Evolutionary conservation across 2,888 invertebrate species (phyloP), one percentile per base, ranked within the genome.

Genomic region (Trachelus iudaicus): DNA sequence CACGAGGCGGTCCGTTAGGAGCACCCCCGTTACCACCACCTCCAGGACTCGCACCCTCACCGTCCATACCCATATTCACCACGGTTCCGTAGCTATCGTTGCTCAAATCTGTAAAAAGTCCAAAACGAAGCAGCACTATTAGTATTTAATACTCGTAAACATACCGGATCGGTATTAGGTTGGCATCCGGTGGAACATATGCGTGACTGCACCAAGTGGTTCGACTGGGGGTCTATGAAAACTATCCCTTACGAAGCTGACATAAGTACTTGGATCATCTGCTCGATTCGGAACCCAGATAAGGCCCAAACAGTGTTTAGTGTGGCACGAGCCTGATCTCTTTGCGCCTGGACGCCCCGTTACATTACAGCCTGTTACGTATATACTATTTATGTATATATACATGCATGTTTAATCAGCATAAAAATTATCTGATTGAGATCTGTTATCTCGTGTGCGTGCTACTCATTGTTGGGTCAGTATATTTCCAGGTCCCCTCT

Each of bases 1-100:
- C 93, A 73, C 94, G 92, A 34, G 93, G 91, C 75, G 91, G 89
- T 78, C 92, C 91, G 76, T 92, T 92, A 11, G 89, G 88, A 30
- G 84, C 86, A 40, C 92, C 92, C 15, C 83, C 86, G 73, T 81
- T 94, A 90, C 89, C 91, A 87, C 92, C 95, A 90, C 93, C 96
- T 92, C 95, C 93, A 81, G 94, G 96, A 89, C 95, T 95, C 15
- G 96, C 95, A 74, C 96, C 96, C 87, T 97, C 97, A 85, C 93
- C 93, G 81, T 97, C 97, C 89, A 97, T 94, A 11, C 96, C 96
- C 93, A 97, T 94, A 89, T 96, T 97, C 82, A 96, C 94, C 74
- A 94, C 96, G 15, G 97, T 97, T 84, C 96, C 96, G 92, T 97
- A 97, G 92, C 97, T 97, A 91, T 97, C 97, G 92, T 97, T 97